Base-by-base conservation (phyloP, 2,113 vertebrate species). In the Trachemys scripta region DNA sequence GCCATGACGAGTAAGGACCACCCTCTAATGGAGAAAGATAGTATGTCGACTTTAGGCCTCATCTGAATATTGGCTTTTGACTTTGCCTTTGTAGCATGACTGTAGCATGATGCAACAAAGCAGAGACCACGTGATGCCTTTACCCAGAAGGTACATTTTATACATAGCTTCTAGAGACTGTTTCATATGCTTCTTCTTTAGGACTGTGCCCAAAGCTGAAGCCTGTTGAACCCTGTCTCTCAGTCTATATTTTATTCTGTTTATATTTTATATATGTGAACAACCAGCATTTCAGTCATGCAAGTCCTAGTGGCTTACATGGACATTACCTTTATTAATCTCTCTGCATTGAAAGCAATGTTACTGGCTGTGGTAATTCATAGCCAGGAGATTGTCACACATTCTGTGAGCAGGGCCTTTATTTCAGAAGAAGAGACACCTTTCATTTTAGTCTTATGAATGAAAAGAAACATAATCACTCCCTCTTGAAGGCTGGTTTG, bases 11-110 rank as follows among this genome's bases (percentile, higher is more conserved):
- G 91, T 20, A 92, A 87, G 94, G 95, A 95, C 94, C 96, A 96
- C 96, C 95, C 97, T 97, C 96, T 97, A 90, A 83, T 85, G 90
- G 91, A 93, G 93, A 88, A 90, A 95, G 76, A 57, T 51, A 94
- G 95, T 92, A 94, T 94, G 97, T 95, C 87, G 1, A 25, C 42
- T 93, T 59, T 1, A 0, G 85, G 86, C 31, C 45, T 97, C 80
- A 86, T 94, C 56, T 96, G 92, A 96, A 90, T 92, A 85, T 62
- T 89, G 94, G 92, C 88, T 97, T 80, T 86, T 85, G 85, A 51
- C 81, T n/a, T 79, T 92, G 75, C 88, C 42, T 97, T 95, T 94
- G 81, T 57, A 95, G 82, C 88, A 80, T 42, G 95, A 83, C 87
- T 87, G 90, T 89, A 47, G 79, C 24, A 19, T 25, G 72, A 38